These are phyloP conservation scores for Melipona beecheii DNA, from an alignment of 2,888 invertebrate genomes.

Conservation along the genomic window DNA sequence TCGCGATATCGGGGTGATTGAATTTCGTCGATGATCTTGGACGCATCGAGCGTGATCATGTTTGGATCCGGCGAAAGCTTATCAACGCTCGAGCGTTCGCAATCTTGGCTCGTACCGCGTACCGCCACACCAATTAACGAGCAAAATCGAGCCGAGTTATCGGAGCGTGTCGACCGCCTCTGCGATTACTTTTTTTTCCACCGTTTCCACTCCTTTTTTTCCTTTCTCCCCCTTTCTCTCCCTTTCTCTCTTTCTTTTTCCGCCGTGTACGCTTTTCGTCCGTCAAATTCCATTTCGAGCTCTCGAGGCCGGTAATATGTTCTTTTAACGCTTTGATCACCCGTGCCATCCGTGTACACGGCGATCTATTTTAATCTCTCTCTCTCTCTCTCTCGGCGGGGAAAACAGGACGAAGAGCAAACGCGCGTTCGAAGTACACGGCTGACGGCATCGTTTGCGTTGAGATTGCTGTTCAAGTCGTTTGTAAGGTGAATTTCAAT, in stretches of 20 bases:
- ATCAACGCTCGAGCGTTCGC: slow-evolving; percentile 24
- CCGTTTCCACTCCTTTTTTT: not conserved
- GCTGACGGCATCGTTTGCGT: not conserved
- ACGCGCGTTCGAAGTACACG: not conserved
- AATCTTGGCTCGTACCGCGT: slow-evolving; percentile 23
- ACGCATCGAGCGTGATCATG: slow-evolving; percentile 63
- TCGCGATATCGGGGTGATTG: slow-evolving; percentile 67
- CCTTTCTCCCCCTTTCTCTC: not conserved
- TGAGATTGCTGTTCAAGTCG: not conserved
- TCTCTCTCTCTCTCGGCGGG: not conserved
- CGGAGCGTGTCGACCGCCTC: slow-evolving; percentile 2
- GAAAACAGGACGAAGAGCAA: not conserved
- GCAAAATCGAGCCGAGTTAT: slow-evolving; percentile 35
- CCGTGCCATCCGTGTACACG: not conserved
- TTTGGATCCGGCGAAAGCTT: slow-evolving; percentile 47
- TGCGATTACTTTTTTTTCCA: slow-evolving; percentile 3
- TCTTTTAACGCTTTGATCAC: slow-evolving; percentile 14
- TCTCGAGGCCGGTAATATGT: not conserved
- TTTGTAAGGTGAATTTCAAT: not conserved
- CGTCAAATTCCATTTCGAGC: slow-evolving; percentile 10
- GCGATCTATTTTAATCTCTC: slow-evolving; percentile 12
- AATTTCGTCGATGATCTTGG: slow-evolving; percentile 64
- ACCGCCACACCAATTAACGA: slow-evolving; percentile 42
- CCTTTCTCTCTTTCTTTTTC: not conserved
- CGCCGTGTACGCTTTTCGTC: not conserved